Conservation (phyloP, 1,140 invertebrate species). For the Drosophila repleta region DNA sequence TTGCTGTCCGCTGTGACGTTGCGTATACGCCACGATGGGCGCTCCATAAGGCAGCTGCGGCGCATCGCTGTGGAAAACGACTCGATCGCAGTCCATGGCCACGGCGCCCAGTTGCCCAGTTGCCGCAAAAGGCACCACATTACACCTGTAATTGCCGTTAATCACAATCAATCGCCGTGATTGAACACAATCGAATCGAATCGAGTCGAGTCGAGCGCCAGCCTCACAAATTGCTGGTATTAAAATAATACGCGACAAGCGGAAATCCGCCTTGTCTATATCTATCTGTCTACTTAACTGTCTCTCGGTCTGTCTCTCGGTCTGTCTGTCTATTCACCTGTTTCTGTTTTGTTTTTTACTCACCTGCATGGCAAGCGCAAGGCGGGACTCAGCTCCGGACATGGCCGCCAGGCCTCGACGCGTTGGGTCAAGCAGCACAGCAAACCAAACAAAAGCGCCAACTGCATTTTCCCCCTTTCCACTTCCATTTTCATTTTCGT, state of each 20-base stretch:
- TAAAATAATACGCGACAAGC: slow-evolving; percentile 64
- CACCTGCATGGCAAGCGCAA: slow-evolving; percentile 83
- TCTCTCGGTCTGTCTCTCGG: background rate
- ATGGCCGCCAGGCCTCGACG: slow-evolving; percentile 78
- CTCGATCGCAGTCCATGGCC: slow-evolving; percentile 91
- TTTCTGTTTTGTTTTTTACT: slow-evolving; percentile 44
- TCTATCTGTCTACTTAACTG: background rate
- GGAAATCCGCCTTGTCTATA: slow-evolving; percentile 16
- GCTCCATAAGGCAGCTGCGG: slow-evolving; percentile 89
- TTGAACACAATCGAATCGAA: slow-evolving; percentile 55
- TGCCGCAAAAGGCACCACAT: slow-evolving; percentile 82
- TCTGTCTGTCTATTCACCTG: background rate
- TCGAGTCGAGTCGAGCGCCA: no score
- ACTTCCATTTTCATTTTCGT: slow-evolving; percentile 65
- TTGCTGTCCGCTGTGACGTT: slow-evolving; percentile 91
- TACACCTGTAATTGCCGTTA: slow-evolving; percentile 79
- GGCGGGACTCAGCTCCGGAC: slow-evolving; percentile 82
- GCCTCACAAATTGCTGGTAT: slow-evolving; percentile 59
- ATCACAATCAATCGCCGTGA: slow-evolving; percentile 37
- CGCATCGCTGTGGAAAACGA: slow-evolving; percentile 91
- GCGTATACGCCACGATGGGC: slow-evolving; percentile 90
- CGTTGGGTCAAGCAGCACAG: slow-evolving; percentile 54
- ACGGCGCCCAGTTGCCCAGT: slow-evolving; percentile 82
- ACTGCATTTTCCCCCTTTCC: slow-evolving; percentile 59
- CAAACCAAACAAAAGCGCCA: slow-evolving; percentile 51